Evolutionary conservation across 2,113 vertebrate species (phyloP).

Genomic region (Python bivittatus): DNA sequence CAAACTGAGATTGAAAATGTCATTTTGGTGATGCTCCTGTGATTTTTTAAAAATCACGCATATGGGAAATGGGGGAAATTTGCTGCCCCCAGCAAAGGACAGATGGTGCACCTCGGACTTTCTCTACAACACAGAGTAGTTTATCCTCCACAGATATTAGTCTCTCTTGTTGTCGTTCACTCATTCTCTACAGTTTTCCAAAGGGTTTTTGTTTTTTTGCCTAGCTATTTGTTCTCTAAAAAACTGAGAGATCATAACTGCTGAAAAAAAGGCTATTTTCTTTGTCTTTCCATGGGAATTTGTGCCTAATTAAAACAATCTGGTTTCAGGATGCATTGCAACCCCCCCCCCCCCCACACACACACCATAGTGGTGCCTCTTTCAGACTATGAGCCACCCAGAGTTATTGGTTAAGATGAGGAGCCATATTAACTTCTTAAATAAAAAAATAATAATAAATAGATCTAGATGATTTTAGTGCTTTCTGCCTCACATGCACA

Average conservation of each 20-base stretch:
- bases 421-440: no score
- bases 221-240: conserved; percentile 28
- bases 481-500: no score
- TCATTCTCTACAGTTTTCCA: conserved; percentile 11
- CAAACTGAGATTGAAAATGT: conserved; percentile 23
- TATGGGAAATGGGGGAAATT: conserved; percentile 5
- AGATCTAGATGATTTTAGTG: no score
- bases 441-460: no score
- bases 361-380: no score
- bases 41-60: conserved; percentile 3
- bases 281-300: not conserved
- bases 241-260: conserved; percentile 5
- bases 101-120: not conserved
- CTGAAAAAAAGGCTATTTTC: conserved; percentile 20
- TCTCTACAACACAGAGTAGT: not conserved
- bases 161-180: not conserved
- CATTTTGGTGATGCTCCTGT: conserved; percentile 30
- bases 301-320: conserved; percentile 6
- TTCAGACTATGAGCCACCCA: no score
- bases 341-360: not conserved
- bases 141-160: conserved; percentile 1
- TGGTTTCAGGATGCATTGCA: conserved; percentile 16
- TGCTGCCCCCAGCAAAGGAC: not conserved
- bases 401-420: no score
- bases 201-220: not conserved